These are phyloP conservation scores for Neostethus bicornis DNA, from an alignment of 2,797 vertebrate species.

Conservation along the genomic window DNA sequence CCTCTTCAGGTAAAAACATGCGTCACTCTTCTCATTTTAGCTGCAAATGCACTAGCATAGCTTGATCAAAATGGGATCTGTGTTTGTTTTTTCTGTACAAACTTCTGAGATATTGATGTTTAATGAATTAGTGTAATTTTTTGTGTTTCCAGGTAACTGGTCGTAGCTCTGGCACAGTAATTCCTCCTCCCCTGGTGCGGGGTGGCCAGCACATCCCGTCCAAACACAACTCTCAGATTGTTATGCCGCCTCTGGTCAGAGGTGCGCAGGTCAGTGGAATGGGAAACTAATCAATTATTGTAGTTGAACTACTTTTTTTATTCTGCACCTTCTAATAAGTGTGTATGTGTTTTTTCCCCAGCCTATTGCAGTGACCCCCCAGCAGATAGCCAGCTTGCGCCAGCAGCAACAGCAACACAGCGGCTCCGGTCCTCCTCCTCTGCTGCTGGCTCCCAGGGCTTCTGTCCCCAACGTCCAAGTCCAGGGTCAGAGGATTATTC, in stretches of 20 bases:
- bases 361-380: conserved; percentile 79
- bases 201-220: conserved; percentile 89
- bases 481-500: conserved; percentile 97
- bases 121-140: neutral
- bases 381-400: conserved; percentile 91
- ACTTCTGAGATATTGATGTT: neutral
- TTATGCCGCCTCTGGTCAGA: conserved; percentile 95
- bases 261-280: conserved; percentile 83
- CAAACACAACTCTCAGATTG: conserved; percentile 90
- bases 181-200: conserved; percentile 94
- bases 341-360: conserved; percentile 38
- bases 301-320: neutral
- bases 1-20: conserved; percentile 85
- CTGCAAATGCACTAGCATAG: neutral
- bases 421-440: conserved; percentile 90
- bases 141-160: conserved; percentile 80
- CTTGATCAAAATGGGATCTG: neutral
- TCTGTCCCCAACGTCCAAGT: conserved; percentile 94
- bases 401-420: conserved; percentile 87
- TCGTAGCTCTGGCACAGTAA: conserved; percentile 88
- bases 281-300: neutral
- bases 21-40: neutral
- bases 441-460: conserved; percentile 90
- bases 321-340: neutral
- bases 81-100: neutral